These are phyloP conservation scores for Xanthia togata DNA, from an alignment of 2,888 invertebrate genomes.

Conservation along the genomic window DNA sequence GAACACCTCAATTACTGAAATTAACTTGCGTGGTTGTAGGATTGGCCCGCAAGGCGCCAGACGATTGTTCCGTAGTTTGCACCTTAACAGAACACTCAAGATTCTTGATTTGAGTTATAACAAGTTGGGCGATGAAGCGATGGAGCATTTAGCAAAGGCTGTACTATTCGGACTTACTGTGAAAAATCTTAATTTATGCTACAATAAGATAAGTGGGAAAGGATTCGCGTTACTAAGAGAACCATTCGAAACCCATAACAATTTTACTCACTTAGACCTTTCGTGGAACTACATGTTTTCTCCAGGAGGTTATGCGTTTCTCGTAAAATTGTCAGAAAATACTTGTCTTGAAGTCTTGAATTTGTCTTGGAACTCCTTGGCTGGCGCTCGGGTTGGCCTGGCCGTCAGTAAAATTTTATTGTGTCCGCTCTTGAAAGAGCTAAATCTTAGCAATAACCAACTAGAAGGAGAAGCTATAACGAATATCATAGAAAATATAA, in stretches of 20 bases:
- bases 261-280: constrained; percentile 76
- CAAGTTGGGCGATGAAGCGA: constrained; percentile 74
- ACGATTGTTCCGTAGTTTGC: constrained; percentile 69
- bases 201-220: constrained; percentile 76
- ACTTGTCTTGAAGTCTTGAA: constrained; percentile 73
- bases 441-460: constrained; percentile 80
- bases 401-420: constrained; percentile 72
- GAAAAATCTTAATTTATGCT: constrained; percentile 74
- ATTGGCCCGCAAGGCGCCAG: constrained; percentile 77
- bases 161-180: constrained; percentile 73
- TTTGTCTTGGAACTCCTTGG: constrained; percentile 80
- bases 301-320: constrained; percentile 69
- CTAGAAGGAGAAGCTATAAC: constrained; percentile 72
- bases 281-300: constrained; percentile 80
- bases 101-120: constrained; percentile 77
- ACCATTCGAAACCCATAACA: constrained; percentile 76
- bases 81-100: constrained; percentile 70
- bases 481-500: constrained; percentile 64
- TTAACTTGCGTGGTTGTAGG: constrained; percentile 81
- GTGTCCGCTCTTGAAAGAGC: constrained; percentile 69
- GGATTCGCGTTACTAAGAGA: constrained; percentile 71
- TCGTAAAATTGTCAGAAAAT: constrained; percentile 74
- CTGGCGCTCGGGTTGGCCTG: constrained; percentile 69
- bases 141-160: constrained; percentile 71
- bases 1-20: constrained; percentile 74